Evolutionary conservation across 1,140 invertebrate genomes (phyloP).

Genomic region (Zaprionus lachaisei): DNA sequence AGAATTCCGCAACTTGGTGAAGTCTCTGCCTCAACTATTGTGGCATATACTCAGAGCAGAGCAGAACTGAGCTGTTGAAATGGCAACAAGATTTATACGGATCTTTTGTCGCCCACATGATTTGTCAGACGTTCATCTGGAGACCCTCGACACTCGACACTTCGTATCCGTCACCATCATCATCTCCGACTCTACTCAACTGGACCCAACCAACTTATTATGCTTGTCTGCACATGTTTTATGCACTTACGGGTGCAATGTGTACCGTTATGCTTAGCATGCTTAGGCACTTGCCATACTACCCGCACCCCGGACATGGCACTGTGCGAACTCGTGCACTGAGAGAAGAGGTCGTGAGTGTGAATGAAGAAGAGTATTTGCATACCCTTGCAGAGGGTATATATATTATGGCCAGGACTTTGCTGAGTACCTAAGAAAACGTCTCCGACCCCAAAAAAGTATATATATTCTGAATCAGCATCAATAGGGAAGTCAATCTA

Average conservation of each 20-base stretch:
- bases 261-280: slow-evolving; percentile 11
- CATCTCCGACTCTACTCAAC: slow-evolving; percentile 1
- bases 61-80: slow-evolving; percentile 7
- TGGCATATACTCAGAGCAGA: neutral
- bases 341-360: neutral
- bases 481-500: too few species aligned
- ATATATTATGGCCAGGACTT: too few species aligned
- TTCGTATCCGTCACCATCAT: neutral
- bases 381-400: too few species aligned
- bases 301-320: neutral
- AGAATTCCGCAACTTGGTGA: neutral
- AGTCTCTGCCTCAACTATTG: neutral
- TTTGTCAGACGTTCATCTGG: slow-evolving; percentile 19
- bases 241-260: slow-evolving; percentile 22
- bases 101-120: slow-evolving; percentile 2
- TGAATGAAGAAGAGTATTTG: neutral
- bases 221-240: slow-evolving; percentile 28
- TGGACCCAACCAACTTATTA: slow-evolving; percentile 30
- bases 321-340: neutral
- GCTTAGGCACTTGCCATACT: slow-evolving; percentile 9
- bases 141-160: slow-evolving; percentile 1
- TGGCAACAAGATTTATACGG: slow-evolving; percentile 16
- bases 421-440: too few species aligned
- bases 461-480: too few species aligned
- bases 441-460: too few species aligned